These are phyloP conservation scores for Amphipyra tragopoginis DNA, from an alignment of 2,888 invertebrate species.

Conservation along the genomic window DNA sequence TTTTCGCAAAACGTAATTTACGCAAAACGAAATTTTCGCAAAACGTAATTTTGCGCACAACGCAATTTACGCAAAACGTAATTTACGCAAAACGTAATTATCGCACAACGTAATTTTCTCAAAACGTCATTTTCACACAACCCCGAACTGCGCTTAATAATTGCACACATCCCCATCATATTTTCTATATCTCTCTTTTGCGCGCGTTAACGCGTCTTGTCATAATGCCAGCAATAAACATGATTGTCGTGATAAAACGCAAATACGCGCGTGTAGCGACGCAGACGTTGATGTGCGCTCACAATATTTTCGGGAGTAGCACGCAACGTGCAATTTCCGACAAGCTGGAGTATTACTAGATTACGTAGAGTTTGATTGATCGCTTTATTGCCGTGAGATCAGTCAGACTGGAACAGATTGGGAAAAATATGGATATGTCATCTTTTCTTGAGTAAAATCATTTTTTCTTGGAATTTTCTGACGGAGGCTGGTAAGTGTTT, in stretches of 20 bases:
- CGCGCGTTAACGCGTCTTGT: too few relatives aligned
- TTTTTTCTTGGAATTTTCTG: not conserved
- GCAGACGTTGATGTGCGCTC: conserved; percentile 2
- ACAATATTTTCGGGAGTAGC: conserved; percentile 3
- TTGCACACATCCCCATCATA: not conserved
- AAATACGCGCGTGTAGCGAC: not conserved
- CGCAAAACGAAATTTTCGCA: too few relatives aligned
- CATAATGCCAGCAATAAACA: conserved; percentile 26
- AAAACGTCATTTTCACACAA: too few relatives aligned
- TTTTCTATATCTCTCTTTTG: not conserved
- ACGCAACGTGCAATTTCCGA: conserved; percentile 6
- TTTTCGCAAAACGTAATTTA: too few relatives aligned
- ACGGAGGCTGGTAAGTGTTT: too few relatives aligned
- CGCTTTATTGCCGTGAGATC: conserved; percentile 23
- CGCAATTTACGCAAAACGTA: too few relatives aligned
- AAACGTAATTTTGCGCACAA: too few relatives aligned
- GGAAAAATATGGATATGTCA: conserved; percentile 4
- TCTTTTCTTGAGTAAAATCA: not conserved
- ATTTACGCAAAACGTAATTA: too few relatives aligned
- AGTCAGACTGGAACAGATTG: conserved; percentile 14
- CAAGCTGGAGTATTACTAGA: conserved; percentile 21
- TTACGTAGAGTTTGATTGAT: conserved; percentile 37
- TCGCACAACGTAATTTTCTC: too few relatives aligned
- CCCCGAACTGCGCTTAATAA: too few relatives aligned
- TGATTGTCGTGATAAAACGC: conserved; percentile 3